Evolutionary conservation across 2,113 vertebrate genomes (phyloP), one percentile per base, ranked within the genome.

Genomic region (Hippocampus mohnikei): DNA sequence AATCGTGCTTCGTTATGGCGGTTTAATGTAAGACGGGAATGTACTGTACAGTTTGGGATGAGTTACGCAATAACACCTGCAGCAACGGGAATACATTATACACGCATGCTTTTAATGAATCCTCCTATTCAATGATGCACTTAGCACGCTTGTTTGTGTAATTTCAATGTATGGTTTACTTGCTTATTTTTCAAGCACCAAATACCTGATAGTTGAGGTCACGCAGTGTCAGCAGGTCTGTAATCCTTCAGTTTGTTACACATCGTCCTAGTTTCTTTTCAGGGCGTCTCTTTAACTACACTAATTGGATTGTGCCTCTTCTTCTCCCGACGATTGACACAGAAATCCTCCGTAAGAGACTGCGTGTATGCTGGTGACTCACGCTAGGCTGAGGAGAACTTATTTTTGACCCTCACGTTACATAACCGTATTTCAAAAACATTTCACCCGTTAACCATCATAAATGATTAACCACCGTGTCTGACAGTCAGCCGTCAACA

Each of bases 301-400:
- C 60, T 86, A 75, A 90, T 87, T 76, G 88, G 87, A 88, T 90
- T 85, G 40, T 4, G 6, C 61, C 20, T 10, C 9, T 65, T 80
- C 56, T 79, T 84, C 82, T 80, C 72, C 80, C 42, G 56, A 37
- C 72, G 8, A 33, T 44, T 63, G 72, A 72, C 79, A 78, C 67
- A 74, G 71, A 81, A 73, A 75, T 59, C 18, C 52, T 67, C 70
- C 20, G 67, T 73, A 66, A 82, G 78, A 77, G 62, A 81, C 62
- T 21, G 44, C 29, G 18, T 59, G 41, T 50, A 18, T 63, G n/a
- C 61, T 18, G 8, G 29, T 37, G 33, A 41, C 4, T 59, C 60
- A 50, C 66, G n/a, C 11, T 8, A 44, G 13, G 13, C 41, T 65
- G 40, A 63, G 37, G n/a, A 64, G n/a, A 8, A 16, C 18, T 8